Conservation (phyloP, 2,888 invertebrate genomes). For the Tuberolachnus salignus region DNA sequence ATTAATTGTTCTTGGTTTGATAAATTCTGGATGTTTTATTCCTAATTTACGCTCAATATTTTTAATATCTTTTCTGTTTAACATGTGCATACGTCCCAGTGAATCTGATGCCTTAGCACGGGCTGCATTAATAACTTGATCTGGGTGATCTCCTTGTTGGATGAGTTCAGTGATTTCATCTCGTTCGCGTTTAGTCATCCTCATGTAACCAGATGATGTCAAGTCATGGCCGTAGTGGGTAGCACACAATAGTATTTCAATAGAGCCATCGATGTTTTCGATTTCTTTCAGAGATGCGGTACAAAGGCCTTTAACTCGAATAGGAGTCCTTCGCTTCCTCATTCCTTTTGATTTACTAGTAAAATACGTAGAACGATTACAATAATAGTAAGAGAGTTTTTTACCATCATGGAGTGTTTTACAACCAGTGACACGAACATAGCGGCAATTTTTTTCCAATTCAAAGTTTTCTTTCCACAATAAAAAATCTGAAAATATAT, state of each 20-base stretch:
- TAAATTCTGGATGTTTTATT: slow-evolving; percentile 48
- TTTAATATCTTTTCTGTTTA: slow-evolving; percentile 58
- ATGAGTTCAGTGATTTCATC: slow-evolving; percentile 57
- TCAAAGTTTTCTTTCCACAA: slow-evolving; percentile 59
- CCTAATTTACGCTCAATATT: slow-evolving; percentile 58
- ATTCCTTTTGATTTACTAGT: slow-evolving; percentile 57
- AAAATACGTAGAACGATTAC: slow-evolving; percentile 58
- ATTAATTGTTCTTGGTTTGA: slow-evolving; percentile 40
- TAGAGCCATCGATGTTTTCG: slow-evolving; percentile 45
- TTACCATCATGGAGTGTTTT: slow-evolving; percentile 57
- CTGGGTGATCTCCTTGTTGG: slow-evolving; percentile 58
- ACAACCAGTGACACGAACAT: slow-evolving; percentile 59
- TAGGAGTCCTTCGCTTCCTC: slow-evolving; percentile 55
- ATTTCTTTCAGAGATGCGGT: slow-evolving; percentile 58
- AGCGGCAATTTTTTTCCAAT: slow-evolving; percentile 58
- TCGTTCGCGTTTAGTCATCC: slow-evolving; percentile 56
- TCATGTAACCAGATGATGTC: slow-evolving; percentile 57
- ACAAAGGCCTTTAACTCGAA: slow-evolving; percentile 58
- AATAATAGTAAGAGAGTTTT: slow-evolving; percentile 57
- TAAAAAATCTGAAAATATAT: slow-evolving; percentile 57
- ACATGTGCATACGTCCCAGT: slow-evolving; percentile 58
- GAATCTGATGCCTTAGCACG: slow-evolving; percentile 58
- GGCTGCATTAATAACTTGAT: slow-evolving; percentile 58
- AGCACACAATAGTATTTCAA: slow-evolving; percentile 55
- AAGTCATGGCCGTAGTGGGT: slow-evolving; percentile 58